These are phyloP conservation scores for Apostichopus parvimensis DNA, from an alignment of 35 echinoderm and acorn worm genomes.

Conservation along the genomic window DNA sequence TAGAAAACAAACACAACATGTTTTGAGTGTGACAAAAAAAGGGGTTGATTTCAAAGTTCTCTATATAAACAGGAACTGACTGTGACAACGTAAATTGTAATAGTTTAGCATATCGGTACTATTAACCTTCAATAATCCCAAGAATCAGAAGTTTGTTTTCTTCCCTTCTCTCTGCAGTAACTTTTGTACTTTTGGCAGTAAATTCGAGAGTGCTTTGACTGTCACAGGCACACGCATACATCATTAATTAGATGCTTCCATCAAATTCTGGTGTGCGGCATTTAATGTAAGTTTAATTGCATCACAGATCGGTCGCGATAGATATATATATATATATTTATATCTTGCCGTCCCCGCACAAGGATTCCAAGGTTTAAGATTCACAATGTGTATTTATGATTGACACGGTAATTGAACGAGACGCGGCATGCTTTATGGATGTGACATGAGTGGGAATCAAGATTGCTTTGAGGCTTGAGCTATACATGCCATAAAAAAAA, in stretches of 20 bases:
- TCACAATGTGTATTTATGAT: no score
- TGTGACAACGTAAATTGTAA: no score
- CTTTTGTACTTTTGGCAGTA: not conserved
- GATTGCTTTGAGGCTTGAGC: no score
- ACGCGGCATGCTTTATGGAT: no score
- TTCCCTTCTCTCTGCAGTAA: not conserved
- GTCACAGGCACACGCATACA: not conserved
- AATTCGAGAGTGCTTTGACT: not conserved
- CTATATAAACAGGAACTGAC: not conserved
- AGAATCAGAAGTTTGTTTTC: not conserved
- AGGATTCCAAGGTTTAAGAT: no score
- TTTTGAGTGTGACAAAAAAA: not conserved
- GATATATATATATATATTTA: no score
- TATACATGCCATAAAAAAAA: no score
- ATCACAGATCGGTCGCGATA: not conserved
- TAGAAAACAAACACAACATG: slow-evolving; percentile 14
- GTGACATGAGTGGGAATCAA: no score
- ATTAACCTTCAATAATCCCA: no score
- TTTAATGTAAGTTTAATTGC: not conserved
- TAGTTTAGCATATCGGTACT: no score
- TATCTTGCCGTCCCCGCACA: no score
- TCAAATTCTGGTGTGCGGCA: not conserved
- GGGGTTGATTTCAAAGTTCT: not conserved
- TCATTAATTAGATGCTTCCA: not conserved
- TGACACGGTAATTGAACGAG: no score